phyloP scores from a whole-genome alignment of 2,888 invertebrate genomes.

The Dryomyza anilis region DNA sequence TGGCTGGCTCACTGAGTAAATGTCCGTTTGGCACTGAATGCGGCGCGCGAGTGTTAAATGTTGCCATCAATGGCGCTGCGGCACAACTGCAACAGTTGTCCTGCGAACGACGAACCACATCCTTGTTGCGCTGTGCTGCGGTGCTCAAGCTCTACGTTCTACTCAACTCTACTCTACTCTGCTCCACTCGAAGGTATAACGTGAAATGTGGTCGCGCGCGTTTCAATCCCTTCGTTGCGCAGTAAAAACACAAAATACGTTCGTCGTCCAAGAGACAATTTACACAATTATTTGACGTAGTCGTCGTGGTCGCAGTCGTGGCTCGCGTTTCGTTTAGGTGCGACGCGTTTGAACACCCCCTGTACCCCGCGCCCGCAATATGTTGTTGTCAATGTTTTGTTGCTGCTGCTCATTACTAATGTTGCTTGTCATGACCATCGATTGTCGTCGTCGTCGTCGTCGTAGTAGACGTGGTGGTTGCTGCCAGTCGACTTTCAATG shows the following conservation, averaged over 20 bases:
- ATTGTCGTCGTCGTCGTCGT: neutral
- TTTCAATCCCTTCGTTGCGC: neutral
- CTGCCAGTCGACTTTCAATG: neutral
- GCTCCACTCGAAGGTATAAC: too few relatives aligned
- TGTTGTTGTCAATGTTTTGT: neutral
- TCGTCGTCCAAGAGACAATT: conserved; percentile 6
- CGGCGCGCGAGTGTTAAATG: neutral
- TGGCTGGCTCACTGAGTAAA: neutral
- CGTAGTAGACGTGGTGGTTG: neutral
- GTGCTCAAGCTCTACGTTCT: too few relatives aligned
- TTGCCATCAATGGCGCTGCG: neutral
- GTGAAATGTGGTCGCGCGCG: too few relatives aligned
- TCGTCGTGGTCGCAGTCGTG: neutral
- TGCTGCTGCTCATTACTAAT: conserved; percentile 9
- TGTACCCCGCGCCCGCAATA: too few relatives aligned
- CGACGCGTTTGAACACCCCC: neutral
- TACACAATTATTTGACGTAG: neutral
- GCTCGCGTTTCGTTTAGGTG: neutral
- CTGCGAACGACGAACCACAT: neutral
- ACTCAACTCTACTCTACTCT: neutral
- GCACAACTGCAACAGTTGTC: conserved; percentile 21
- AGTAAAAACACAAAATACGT: neutral
- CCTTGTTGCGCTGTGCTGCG: too few relatives aligned
- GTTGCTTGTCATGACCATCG: conserved; percentile 4
- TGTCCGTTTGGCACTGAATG: neutral